These are phyloP conservation scores for Drosophila ogumai DNA, from an alignment of 1,140 invertebrate species.

Conservation along the genomic window DNA sequence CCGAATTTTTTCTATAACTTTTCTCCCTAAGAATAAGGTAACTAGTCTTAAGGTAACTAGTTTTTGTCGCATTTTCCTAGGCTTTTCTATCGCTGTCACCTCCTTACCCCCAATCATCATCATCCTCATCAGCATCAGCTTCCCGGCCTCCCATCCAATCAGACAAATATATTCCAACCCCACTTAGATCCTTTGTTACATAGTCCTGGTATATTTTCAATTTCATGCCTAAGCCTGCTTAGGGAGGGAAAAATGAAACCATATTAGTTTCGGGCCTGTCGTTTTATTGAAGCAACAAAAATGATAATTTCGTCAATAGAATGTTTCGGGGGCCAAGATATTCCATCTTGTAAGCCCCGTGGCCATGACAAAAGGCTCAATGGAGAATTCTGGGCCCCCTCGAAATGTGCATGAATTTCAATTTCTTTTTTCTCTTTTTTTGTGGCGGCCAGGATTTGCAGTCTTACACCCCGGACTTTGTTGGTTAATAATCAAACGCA, in stretches of 20 bases:
- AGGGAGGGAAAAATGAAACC: constrained; percentile 27
- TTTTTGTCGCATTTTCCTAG: constrained; percentile 3
- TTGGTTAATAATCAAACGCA: constrained; percentile 75
- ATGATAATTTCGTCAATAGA: constrained; percentile 79
- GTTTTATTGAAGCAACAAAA: constrained; percentile 82
- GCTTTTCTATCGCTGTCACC: constrained; percentile 26
- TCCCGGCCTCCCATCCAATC: constrained; percentile 40
- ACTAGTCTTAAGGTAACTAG: not conserved
- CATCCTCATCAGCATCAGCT: constrained; percentile 1
- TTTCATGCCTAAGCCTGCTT: constrained; percentile 72
- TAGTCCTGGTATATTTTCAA: constrained; percentile 52
- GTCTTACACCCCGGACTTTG: constrained; percentile 20
- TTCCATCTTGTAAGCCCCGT: constrained; percentile 39
- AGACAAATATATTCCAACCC: constrained; percentile 38
- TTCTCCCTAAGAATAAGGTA: not conserved
- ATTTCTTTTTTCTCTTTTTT: constrained; percentile 42
- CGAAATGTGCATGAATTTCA: constrained; percentile 76
- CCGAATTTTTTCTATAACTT: not conserved
- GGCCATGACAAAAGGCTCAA: constrained; percentile 18
- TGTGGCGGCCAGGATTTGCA: constrained; percentile 59
- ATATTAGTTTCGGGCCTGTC: constrained; percentile 79
- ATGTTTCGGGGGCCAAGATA: constrained; percentile 35
- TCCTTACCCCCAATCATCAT: constrained; percentile 29
- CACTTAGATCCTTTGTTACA: constrained; percentile 13
- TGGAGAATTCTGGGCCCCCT: not conserved